Evolutionary conservation across 2,113 vertebrate genomes (phyloP), one percentile per base, ranked within the genome.

Genomic region (Oryctolagus cuniculus): DNA sequence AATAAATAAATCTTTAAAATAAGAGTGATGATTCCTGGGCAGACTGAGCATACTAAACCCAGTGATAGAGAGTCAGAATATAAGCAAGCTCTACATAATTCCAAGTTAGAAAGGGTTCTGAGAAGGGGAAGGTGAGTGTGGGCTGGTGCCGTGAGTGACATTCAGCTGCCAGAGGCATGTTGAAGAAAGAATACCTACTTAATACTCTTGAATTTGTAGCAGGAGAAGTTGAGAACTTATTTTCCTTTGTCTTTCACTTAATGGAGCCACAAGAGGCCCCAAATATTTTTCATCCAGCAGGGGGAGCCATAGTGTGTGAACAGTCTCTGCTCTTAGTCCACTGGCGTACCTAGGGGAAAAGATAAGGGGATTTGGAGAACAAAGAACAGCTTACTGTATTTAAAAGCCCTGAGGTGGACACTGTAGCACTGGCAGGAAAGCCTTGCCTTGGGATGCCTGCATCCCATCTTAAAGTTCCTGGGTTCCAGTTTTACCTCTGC

Each of bases 261-360:
- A 38, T 11, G 49, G 63, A 78, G 17, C 15, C 92, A 22, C n/a
- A 87, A 29, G 55, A 53, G 7, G 27, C 5, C 36, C 63, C 77
- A 73, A 13, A 8, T 72, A 17, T 75, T 77, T 78, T 93, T 36
- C 63, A 15, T 24, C 85, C 91, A 90, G 58, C 31, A 96, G 93
- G 90, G 69, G 38, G 74, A 73, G 79, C 75, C 22, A 3, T 38
- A 49, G 8, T 31, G 16, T 69, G 67, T 96, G 75, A 55, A 53
- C n/a, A 84, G 72, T 64, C 16, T 3, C 7, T 89, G 21, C 19
- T 34, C 55, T 85, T 44, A 21, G 58, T 12, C 64, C 19, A 0
- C 0, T 75, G 72, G 55, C 13, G 25, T 29, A 58, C 6, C 36
- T 55, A 38, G 34, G 29, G 38, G 10, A 22, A 74, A 74, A 38